Evolutionary conservation across 2,888 invertebrate species (phyloP), one percentile per base, ranked within the genome.

Genomic region (Dasypolia templi): DNA sequence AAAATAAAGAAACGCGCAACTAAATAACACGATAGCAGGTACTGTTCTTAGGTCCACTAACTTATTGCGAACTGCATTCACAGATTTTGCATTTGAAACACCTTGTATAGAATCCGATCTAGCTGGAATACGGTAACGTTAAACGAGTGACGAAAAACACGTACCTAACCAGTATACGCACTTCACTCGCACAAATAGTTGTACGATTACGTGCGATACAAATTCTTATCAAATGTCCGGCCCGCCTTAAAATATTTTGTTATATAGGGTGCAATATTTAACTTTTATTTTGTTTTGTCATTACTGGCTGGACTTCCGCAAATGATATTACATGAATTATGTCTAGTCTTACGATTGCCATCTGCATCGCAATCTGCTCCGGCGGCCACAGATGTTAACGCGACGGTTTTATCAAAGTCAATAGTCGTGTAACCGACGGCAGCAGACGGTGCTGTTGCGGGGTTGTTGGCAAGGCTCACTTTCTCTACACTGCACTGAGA

Each of bases 371-470:
- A 96, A 79, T 98, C 97, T 72, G 97, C 96, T 65, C 97, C 97
- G 9, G 97, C 97, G 87, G 98, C 98, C 49, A 98, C 98, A 44
- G 98, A 98, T 32, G 98, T 98, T 44, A 99, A 96, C 35, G 99
- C 99, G 70, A 98, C 98, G 0, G 99, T 99, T 95, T 98, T 98
- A 89, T 99, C 98, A 93, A 99, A 99, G 95, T 99, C 99, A 87
- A 99, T 99, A 1, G 98, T 98, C 14, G 98, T 98, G 91, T 99
- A 99, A 66, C 98, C 98, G 86, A 97, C 96, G 63, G 91, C 92
- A 51, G 92, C 90, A 26, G 69, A 97, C 97, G 79, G 98, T 97
- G 92, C 98, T 32, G 63, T 39, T 12, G 53, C 42, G 14, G 85
- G 29, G n/a, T 56, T 72, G 53, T 55, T 81, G 32, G 58, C 39